Evolutionary conservation across 2,797 vertebrate genomes (phyloP), one percentile per base, ranked within the genome.

Genomic region (Bovichtus diacanthus): DNA sequence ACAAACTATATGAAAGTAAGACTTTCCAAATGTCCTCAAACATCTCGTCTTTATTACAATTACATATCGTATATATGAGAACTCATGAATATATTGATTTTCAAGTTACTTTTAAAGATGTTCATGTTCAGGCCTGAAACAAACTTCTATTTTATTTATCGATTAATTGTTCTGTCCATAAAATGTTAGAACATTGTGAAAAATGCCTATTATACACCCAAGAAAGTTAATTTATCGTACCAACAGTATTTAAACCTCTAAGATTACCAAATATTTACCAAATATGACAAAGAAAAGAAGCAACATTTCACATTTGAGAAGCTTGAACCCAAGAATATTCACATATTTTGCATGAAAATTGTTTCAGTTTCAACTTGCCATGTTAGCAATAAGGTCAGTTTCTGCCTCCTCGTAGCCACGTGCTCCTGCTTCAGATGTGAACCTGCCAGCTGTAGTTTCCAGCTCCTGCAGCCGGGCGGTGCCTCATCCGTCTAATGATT

Each of bases 401-500:
- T 63, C 4, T 62, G 51, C 65, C 49, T 82, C 58, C 21, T 76
- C n/a, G 23, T 47, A 13, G 54, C 70, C 63, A 67, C 44, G 41
- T 44, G 70, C 55, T 77, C 63, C 58, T 63, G 75, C 73, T 74
- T 78, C 72, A 66, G 70, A 79, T 23, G 51, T 46, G 44, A 70
- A n/a, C 27, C 67, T 18, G 27, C 75, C 89, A 90, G 83, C 88
- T 89, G 78, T 49, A 21, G 84, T 80, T 85, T 73, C 82, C 81
- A 85, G 83, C 80, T 81, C 76, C 63, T 46, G 60, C 76, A 9
- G 68, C 56, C 47, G 69, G 76, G 13, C 63, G 81, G 88, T 91
- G 80, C 90, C 56, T 92, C 87, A 91, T 70, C 60, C 69, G 21
- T 74, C 70, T 78, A 88, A 90, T 93, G 90, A 93, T 91, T 88